phyloP scores from a whole-genome alignment of 1,140 invertebrate species.

The Tenebrio molitor region DNA sequence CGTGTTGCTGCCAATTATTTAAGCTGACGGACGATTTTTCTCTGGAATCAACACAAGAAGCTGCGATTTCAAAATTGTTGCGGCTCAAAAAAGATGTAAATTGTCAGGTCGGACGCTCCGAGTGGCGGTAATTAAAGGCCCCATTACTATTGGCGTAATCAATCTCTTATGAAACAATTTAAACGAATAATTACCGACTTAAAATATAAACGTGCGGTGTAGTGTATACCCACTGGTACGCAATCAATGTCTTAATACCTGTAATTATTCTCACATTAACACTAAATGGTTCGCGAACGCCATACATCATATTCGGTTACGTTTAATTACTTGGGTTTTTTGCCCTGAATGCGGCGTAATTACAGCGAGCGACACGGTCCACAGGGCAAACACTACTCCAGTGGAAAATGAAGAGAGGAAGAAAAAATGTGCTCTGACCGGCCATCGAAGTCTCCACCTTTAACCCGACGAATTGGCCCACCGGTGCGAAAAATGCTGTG shows the following conservation, averaged over 20 bases:
- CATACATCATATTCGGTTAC: conserved; percentile 44
- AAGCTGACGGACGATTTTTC: conserved; percentile 35
- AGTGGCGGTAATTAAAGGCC: neutral
- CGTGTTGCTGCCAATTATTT: conserved; percentile 45
- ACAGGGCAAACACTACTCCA: neutral
- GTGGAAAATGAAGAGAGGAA: neutral
- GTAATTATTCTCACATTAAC: conserved; percentile 54
- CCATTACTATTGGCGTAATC: neutral
- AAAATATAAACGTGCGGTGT: conserved; percentile 29
- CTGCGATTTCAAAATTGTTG: conserved; percentile 7
- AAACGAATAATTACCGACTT: conserved; percentile 48
- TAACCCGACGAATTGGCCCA: neutral
- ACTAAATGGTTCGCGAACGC: conserved; percentile 46
- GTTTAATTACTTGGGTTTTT: conserved; percentile 32
- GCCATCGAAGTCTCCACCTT: neutral
- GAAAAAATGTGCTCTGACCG: neutral
- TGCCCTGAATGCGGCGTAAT: conserved; percentile 20
- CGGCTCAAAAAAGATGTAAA: neutral
- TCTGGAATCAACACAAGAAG: conserved; percentile 21
- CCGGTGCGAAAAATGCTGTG: neutral
- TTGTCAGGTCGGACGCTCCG: neutral
- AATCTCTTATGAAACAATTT: conserved; percentile 38
- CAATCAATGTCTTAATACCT: conserved; percentile 47
- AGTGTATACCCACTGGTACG: neutral
- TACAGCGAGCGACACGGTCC: neutral